Conservation (phyloP, 2,113 vertebrate genomes). For the Vombatus ursinus region DNA sequence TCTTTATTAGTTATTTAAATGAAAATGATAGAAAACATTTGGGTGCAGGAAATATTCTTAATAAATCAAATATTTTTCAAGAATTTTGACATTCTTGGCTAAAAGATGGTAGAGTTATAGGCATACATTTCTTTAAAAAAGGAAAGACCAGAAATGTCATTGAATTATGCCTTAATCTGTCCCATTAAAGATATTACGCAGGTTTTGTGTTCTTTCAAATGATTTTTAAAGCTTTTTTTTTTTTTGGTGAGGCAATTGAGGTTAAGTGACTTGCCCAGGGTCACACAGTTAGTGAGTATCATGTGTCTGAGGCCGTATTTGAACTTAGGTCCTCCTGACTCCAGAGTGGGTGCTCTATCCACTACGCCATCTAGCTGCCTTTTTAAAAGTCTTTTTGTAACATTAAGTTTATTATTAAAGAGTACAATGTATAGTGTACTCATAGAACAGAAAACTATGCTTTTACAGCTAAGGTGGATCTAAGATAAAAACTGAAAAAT, state of each 20-base stretch:
- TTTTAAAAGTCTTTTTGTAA: background rate
- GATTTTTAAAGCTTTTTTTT: background rate
- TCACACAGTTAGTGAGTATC: no score
- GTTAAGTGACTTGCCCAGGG: no score
- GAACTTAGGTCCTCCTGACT: no score
- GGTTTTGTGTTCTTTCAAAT: slow-evolving; percentile 23
- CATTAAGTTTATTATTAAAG: slow-evolving; percentile 43
- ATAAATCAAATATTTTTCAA: slow-evolving; percentile 23
- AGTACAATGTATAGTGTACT: slow-evolving; percentile 14
- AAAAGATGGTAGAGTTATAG: slow-evolving; percentile 21
- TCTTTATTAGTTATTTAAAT: slow-evolving; percentile 14
- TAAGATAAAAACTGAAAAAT: slow-evolving; percentile 32
- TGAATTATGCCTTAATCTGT: background rate
- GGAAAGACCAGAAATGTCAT: background rate
- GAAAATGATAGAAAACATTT: slow-evolving; percentile 42
- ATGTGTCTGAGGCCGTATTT: no score
- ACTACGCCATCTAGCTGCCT: no score
- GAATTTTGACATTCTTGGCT: slow-evolving; percentile 31
- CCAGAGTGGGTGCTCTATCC: no score
- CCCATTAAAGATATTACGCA: background rate
- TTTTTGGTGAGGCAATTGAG: no score
- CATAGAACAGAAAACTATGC: slow-evolving; percentile 18
- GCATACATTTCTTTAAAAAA: slow-evolving; percentile 26
- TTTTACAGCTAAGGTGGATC: slow-evolving; percentile 20
- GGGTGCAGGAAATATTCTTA: slow-evolving; percentile 18